Conservation (phyloP, 2,113 vertebrate genomes). For the Calidris pygmaea region DNA sequence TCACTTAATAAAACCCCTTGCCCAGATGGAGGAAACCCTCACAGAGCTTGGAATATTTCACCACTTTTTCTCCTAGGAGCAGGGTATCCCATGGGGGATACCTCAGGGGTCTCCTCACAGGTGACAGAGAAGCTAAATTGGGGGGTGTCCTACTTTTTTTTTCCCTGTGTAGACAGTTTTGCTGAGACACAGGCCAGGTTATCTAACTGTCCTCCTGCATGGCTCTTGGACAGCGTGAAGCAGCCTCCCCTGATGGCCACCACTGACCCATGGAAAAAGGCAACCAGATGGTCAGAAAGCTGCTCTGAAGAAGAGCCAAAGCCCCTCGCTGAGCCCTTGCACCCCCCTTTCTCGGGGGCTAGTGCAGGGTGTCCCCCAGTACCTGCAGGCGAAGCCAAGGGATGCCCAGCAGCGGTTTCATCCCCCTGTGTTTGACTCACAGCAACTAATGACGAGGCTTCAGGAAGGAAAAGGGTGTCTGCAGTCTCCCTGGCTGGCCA, state of each 20-base stretch:
- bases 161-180: neutral
- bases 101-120: neutral
- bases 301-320: neutral
- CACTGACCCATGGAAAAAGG: neutral
- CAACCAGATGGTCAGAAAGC: neutral
- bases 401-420: neutral
- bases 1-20: neutral
- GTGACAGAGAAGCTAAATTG: neutral
- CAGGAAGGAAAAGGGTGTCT: neutral
- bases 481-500: neutral
- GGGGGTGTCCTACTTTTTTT: too few relatives aligned
- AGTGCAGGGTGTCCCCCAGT: neutral
- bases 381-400: neutral
- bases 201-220: neutral
- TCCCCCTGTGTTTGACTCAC: neutral
- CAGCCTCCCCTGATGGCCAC: neutral
- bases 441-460: neutral
- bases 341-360: neutral
- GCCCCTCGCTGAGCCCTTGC: neutral
- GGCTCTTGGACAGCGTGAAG: neutral
- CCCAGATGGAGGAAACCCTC: neutral
- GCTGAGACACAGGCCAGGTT: neutral
- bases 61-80: neutral
- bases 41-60: rapidly evolving
- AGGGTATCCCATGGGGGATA: neutral